phyloP scores from a whole-genome alignment of 2,113 vertebrate genomes.

The Pholis gunnellus region DNA sequence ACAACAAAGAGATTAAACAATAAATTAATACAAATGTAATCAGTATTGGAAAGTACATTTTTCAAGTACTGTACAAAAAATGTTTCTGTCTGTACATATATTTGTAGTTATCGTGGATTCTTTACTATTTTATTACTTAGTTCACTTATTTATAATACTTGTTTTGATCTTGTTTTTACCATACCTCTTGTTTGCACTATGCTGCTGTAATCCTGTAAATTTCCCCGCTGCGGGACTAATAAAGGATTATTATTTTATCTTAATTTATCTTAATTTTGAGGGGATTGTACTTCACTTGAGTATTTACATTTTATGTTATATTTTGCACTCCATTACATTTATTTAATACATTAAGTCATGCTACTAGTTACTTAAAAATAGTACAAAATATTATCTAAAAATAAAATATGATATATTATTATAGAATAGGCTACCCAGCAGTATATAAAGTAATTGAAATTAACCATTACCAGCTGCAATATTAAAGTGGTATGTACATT shows the following conservation, averaged over 20 bases:
- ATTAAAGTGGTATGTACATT: not conserved
- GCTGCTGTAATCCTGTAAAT: no score
- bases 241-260: no score
- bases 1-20: not conserved
- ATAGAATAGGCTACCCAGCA: not conserved
- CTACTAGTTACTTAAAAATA: not conserved
- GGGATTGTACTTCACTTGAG: not conserved
- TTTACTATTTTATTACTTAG: no score
- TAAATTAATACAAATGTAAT: not conserved
- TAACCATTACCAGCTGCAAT: not conserved
- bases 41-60: not conserved
- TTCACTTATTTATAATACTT: no score
- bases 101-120: no score
- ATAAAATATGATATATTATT: not conserved
- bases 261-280: not conserved
- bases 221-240: no score
- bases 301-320: not conserved
- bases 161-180: no score
- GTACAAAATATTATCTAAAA: not conserved
- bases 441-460: not conserved
- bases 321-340: not conserved
- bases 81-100: no score
- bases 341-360: not conserved
- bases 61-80: not conserved
- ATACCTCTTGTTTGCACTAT: no score